phyloP scores from a whole-genome alignment of 1,140 invertebrate species.

The Drosophila pandora region DNA sequence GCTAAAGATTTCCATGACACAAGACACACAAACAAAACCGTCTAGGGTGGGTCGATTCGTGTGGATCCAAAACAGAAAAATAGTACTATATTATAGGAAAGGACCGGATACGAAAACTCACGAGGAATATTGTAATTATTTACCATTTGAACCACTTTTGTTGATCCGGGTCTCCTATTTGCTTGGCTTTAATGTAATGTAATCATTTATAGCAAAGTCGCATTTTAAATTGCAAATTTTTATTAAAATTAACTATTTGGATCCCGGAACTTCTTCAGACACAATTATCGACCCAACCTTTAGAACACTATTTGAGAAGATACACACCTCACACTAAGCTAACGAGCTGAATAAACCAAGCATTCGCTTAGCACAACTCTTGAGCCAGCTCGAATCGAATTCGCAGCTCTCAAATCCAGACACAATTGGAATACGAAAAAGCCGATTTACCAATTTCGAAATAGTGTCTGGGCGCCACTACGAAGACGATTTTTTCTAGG shows the following conservation, averaged over 20 bases:
- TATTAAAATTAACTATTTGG: neutral
- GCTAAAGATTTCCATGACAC: slow-evolving; percentile 61
- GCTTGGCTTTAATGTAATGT: neutral
- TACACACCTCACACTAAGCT: slow-evolving; percentile 30
- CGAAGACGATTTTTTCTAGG: slow-evolving; percentile 50
- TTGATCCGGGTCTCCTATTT: neutral
- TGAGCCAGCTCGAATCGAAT: slow-evolving; percentile 61
- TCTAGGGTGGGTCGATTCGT: slow-evolving; percentile 11
- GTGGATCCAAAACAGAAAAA: neutral
- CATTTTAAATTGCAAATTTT: neutral
- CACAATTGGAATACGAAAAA: slow-evolving; percentile 30
- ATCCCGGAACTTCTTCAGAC: neutral
- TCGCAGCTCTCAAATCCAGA: slow-evolving; percentile 48
- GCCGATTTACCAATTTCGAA: slow-evolving; percentile 46
- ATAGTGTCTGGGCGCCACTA: slow-evolving; percentile 47
- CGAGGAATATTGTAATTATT: no score
- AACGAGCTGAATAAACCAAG: slow-evolving; percentile 63
- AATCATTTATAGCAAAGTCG: neutral
- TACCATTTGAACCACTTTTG: neutral
- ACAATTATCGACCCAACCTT: slow-evolving; percentile 4
- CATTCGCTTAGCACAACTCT: slow-evolving; percentile 64
- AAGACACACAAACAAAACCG: slow-evolving; percentile 28
- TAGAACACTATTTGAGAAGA: slow-evolving; percentile 13
- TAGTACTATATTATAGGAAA: no score
- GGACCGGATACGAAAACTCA: no score